Evolutionary conservation across 2,888 invertebrate genomes (phyloP).

Genomic region (Polydrusus cervinus): DNA sequence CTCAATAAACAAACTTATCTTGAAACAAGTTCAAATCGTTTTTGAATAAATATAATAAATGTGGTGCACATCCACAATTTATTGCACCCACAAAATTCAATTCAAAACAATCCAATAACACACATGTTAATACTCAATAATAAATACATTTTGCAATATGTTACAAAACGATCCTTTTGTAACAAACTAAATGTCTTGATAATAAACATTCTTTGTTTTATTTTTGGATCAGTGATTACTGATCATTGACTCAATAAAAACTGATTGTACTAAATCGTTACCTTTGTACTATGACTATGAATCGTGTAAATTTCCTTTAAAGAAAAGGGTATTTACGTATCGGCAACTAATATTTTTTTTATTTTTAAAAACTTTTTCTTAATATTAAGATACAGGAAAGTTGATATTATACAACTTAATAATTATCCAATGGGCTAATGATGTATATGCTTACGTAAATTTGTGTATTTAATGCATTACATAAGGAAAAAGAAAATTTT

Average conservation of each 20-base stretch:
- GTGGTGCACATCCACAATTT: too few species aligned
- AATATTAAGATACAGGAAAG: too few species aligned
- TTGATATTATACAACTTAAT: neutral
- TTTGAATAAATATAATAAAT: too few species aligned
- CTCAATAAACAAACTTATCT: too few species aligned
- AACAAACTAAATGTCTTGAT: neutral
- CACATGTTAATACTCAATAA: neutral
- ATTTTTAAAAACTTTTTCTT: too few species aligned
- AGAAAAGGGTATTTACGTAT: neutral
- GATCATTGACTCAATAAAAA: constrained; percentile 12
- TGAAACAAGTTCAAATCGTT: too few species aligned
- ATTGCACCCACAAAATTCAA: neutral
- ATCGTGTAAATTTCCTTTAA: neutral
- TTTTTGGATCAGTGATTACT: neutral
- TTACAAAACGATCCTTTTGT: constrained; percentile 6
- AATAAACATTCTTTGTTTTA: neutral
- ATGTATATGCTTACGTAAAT: too few species aligned
- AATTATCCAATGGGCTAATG: too few species aligned
- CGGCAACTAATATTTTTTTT: too few species aligned
- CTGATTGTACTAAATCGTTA: neutral
- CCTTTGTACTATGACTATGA: constrained; percentile 1
- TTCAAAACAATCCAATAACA: too few species aligned
- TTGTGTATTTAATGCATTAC: too few species aligned
- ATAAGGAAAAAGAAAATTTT: too few species aligned
- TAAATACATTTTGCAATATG: neutral